Percentiles rank a stretch among this genome's conserved stretches.
These are phyloP conservation scores for Falco punctatus DNA, from an alignment of 2,113 vertebrate species.

Conservation along the genomic window DNA sequence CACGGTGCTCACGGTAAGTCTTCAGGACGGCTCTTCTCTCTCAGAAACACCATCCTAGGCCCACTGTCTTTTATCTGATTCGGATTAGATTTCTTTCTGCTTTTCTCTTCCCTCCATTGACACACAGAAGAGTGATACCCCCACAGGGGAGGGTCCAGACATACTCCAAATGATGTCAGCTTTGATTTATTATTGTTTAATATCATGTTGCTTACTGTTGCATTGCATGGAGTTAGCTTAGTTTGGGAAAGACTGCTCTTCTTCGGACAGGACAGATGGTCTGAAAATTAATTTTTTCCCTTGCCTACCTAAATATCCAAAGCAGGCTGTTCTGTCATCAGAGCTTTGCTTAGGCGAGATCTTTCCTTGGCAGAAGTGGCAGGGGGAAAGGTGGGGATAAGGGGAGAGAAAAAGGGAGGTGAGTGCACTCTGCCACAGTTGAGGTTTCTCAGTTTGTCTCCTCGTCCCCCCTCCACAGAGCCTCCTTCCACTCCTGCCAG, in stretches of 20 bases:
- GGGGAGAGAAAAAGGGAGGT: neutral
- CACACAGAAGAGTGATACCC: slow-evolving; percentile 8
- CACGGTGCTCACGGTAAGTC: neutral
- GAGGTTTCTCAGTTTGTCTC: slow-evolving; percentile 35
- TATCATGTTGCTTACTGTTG: slow-evolving; percentile 29
- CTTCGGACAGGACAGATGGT: neutral
- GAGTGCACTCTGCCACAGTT: neutral
- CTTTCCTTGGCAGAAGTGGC: neutral
- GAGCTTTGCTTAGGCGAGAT: neutral
- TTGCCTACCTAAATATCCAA: neutral
- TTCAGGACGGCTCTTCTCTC: neutral
- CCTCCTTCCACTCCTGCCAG: neutral
- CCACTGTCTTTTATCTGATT: neutral
- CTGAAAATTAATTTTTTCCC: slow-evolving; percentile 28
- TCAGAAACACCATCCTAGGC: neutral
- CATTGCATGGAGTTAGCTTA: neutral
- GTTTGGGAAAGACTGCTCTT: slow-evolving; percentile 5
- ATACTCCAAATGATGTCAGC: slow-evolving; percentile 16
- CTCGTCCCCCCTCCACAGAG: neutral
- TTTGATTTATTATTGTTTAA: slow-evolving; percentile 60
- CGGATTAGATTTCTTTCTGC: neutral
- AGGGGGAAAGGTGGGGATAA: neutral
- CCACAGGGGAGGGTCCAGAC: neutral
- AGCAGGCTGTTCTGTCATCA: slow-evolving; percentile 4
- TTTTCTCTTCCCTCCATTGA: slow-evolving; percentile 2